Base-by-base conservation (phyloP, 2,888 invertebrate species). In the Amphimallon solstitiale region DNA sequence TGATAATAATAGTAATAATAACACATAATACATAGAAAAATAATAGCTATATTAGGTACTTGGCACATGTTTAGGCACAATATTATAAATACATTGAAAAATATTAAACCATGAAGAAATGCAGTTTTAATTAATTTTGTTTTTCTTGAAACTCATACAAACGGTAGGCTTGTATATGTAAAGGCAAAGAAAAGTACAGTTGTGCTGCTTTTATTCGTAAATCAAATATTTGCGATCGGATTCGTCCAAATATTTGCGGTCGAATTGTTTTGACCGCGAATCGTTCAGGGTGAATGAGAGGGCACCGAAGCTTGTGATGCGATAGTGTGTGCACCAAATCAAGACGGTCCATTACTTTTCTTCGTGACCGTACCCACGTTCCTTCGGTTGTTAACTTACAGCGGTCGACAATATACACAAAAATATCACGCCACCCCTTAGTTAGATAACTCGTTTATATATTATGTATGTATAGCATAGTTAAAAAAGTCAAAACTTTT, bases 271-370 rank as follows among this genome's bases (percentile, higher is more conserved):
- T 74, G 77, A 73, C 75, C 74, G 72, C 71, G 68, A 59, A 43
- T 34, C 56, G 56, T 43, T 59, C 43, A 45, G 43, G 66, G 69
- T 29, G 63, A 63, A 59, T 45, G 69, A 69, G 65, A 68, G 70
- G 49, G 73, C 75, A 77, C 73, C 70, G 74, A 73, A 67, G 74
- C 76, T 73, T 70, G 71, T 77, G 74, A 79, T 78, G 72, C 75
- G 77, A 78, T 78, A 78, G 77, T 77, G 79, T 77, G 77, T 34
- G 56, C 56, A 59, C 56, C 78, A 75, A 79, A 78, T 78, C 75
- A 76, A 72, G 71, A 71, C 75, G 79, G 74, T 73, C 77, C 78
- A 79, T 79, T 78, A 76, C 56, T 59, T 59, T 34, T 59, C 43
- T 43, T 59, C 56, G 21, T 29, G 29, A 29, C 29, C 29, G 29